Percentiles rank a stretch among this genome's conserved stretches.
Evolutionary conservation across 2,113 vertebrate species (phyloP).

Genomic region (Hypanus sabinus): DNA sequence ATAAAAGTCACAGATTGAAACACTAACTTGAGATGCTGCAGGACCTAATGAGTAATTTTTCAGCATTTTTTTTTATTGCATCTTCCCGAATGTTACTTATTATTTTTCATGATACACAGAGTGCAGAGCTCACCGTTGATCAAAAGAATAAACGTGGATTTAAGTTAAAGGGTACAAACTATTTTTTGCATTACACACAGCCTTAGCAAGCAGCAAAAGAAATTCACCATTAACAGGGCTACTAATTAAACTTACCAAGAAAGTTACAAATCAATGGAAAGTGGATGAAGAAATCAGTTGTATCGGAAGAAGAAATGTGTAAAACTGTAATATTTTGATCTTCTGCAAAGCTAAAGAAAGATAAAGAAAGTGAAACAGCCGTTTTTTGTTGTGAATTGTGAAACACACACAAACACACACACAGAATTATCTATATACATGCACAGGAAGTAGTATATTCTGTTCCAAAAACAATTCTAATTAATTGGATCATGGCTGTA

Average conservation of each 20-base stretch:
- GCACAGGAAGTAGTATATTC: background rate
- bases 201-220: background rate
- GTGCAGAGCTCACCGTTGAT: background rate
- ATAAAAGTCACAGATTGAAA: no score
- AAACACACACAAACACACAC: no score
- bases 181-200: background rate
- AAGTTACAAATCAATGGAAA: constrained; percentile 63
- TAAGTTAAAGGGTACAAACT: background rate
- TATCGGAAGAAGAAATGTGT: constrained; percentile 58
- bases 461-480: background rate
- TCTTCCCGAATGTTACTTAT: background rate
- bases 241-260: constrained; percentile 63
- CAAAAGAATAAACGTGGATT: background rate
- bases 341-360: background rate
- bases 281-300: constrained; percentile 51
- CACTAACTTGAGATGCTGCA: no score
- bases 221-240: background rate
- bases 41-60: no score
- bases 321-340: constrained; percentile 37
- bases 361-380: background rate
- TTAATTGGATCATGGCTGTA: no score
- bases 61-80: no score
- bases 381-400: background rate
- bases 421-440: no score
- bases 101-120: background rate